A percentile compares a stretch with the other conserved stretches of the same genome.
phyloP scores from a whole-genome alignment of 2,888 invertebrate species.

The Synergus umbraculus region DNA sequence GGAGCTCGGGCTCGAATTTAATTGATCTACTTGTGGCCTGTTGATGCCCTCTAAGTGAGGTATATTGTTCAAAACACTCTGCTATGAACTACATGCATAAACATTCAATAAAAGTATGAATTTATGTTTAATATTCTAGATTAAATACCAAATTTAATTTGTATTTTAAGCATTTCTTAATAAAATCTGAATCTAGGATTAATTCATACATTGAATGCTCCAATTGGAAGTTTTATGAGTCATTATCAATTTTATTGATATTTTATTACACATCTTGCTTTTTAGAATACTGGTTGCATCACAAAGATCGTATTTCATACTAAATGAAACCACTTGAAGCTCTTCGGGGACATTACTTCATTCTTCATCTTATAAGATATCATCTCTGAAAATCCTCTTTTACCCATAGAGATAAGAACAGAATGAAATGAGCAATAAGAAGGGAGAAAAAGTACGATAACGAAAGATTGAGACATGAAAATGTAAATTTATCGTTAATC shows the following conservation, averaged over 20 bases:
- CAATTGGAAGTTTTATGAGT: background rate
- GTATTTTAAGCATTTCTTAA: no score
- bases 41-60: slow-evolving; percentile 35
- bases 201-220: background rate
- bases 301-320: background rate
- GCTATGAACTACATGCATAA: no score
- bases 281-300: background rate
- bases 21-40: slow-evolving; percentile 42
- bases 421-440: slow-evolving; percentile 11
- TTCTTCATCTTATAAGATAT: slow-evolving; percentile 16
- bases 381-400: slow-evolving; percentile 19
- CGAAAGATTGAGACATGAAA: slow-evolving; percentile 34
- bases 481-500: slow-evolving; percentile 36
- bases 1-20: slow-evolving; percentile 38
- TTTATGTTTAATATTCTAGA: no score
- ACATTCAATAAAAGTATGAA: no score
- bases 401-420: slow-evolving; percentile 24
- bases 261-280: background rate
- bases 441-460: background rate
- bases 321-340: slow-evolving; percentile 23
- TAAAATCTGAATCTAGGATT: no score
- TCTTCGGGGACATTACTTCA: slow-evolving; percentile 23
- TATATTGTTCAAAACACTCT: slow-evolving; percentile 28
- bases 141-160: no score
- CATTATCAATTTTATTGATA: background rate